Evolutionary conservation across 2,113 vertebrate species (phyloP).

Genomic region (Telmatochromis bifrenatus): DNA sequence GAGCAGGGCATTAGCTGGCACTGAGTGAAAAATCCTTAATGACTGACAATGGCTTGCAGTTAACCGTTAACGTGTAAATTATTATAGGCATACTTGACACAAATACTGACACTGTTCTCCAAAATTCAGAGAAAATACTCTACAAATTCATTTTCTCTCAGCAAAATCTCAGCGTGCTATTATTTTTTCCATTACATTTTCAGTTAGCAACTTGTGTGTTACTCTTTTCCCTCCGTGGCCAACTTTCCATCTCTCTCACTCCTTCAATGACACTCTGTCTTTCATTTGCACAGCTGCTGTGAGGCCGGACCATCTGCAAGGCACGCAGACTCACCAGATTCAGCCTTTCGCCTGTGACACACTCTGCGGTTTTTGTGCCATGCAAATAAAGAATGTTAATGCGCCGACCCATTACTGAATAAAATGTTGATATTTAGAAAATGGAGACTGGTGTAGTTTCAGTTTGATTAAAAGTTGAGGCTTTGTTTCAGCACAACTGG

Average conservation of each 20-base stretch:
- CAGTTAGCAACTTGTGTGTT: constrained; percentile 51
- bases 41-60: neutral
- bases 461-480: constrained; percentile 1
- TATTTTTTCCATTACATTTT: constrained; percentile 63
- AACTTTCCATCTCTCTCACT: constrained; percentile 66
- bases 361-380: constrained; percentile 13
- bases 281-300: constrained; percentile 69
- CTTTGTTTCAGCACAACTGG: constrained; percentile 33
- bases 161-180: constrained; percentile 11
- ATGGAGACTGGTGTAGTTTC: neutral
- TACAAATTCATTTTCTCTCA: constrained; percentile 24
- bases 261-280: constrained; percentile 58
- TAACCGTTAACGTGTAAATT: neutral
- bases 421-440: constrained; percentile 2
- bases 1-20: neutral
- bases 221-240: constrained; percentile 54
- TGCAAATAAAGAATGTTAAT: constrained; percentile 20
- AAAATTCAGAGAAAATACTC: constrained; percentile 4
- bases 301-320: constrained; percentile 57
- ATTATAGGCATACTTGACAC: neutral
- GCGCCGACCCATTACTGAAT: neutral
- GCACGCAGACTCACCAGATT: constrained; percentile 31
- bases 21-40: neutral
- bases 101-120: neutral
- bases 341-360: constrained; percentile 1